Evolutionary conservation across 2,113 vertebrate species (phyloP).

Genomic region (Sprattus sprattus): DNA sequence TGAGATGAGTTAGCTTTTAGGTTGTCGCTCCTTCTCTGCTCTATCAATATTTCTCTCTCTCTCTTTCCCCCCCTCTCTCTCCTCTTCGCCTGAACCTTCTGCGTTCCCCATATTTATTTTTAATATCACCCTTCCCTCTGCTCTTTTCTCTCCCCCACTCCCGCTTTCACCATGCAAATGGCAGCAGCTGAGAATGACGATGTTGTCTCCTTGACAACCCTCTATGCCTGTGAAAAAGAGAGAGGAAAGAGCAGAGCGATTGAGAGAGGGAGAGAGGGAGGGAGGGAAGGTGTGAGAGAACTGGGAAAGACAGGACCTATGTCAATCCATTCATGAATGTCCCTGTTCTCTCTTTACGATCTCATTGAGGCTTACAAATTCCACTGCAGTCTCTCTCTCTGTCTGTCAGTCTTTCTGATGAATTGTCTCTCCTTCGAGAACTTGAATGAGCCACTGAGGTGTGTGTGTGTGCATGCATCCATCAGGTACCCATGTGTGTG

Average conservation of each 20-base stretch:
- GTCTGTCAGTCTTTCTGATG: neutral
- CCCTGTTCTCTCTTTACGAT: neutral
- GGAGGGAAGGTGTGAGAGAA: neutral
- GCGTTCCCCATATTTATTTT: slow-evolving; percentile 61
- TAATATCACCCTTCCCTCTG: slow-evolving; percentile 52
- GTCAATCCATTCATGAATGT: slow-evolving; percentile 58
- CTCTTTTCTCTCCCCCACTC: slow-evolving; percentile 37
- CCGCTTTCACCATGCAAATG: slow-evolving; percentile 58
- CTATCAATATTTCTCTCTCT: slow-evolving; percentile 21
- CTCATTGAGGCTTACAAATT: neutral
- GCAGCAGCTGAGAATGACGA: slow-evolving; percentile 70
- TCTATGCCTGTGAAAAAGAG: slow-evolving; percentile 45
- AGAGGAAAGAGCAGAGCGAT: slow-evolving; percentile 26
- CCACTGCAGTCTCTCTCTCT: slow-evolving; percentile 20
- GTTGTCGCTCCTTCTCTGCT: neutral
- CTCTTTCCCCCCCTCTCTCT: neutral
- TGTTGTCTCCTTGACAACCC: slow-evolving; percentile 71
- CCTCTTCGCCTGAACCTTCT: slow-evolving; percentile 37
- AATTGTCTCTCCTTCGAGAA: neutral
- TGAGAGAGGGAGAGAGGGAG: neutral
- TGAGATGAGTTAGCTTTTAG: neutral
- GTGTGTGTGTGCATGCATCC: neutral
- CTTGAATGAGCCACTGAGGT: slow-evolving; percentile 58
- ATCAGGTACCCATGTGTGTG: neutral
- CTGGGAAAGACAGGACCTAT: slow-evolving; percentile 25